Conservation (phyloP, 2,888 invertebrate genomes). For the Dione juno region DNA sequence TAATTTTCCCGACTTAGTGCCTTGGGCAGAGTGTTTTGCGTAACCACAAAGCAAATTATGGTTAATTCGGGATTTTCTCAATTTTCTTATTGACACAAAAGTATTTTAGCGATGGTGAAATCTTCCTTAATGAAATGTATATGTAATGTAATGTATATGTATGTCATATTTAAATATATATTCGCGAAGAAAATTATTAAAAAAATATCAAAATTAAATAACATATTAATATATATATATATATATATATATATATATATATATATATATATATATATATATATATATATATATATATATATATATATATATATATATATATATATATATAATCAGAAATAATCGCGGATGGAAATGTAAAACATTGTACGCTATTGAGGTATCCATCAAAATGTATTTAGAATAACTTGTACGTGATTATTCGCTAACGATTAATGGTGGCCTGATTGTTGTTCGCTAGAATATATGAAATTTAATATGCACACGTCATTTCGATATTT, state of each 20-base stretch:
- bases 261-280: not conserved
- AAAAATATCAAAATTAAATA: too few species aligned
- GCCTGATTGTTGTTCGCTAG: conserved; percentile 22
- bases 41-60: conserved; percentile 39
- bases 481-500: conserved; percentile 22
- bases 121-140: too few species aligned
- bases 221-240: too few species aligned
- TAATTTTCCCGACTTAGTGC: conserved; percentile 38
- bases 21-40: conserved; percentile 34
- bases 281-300: too few species aligned
- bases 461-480: conserved; percentile 24
- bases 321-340: conserved; percentile 9
- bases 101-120: not conserved
- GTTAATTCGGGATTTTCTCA: conserved; percentile 12
- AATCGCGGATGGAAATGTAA: conserved; percentile 32
- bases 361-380: conserved; percentile 52
- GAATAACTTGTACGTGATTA: conserved; percentile 40
- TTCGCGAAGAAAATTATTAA: too few species aligned
- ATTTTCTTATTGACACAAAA: not conserved
- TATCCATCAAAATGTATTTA: conserved; percentile 49
- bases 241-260: not conserved
- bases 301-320: not conserved
- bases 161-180: too few species aligned
- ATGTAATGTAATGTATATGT: too few species aligned
- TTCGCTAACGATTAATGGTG: conserved; percentile 42